Percentiles rank a stretch among this genome's conserved stretches.
phyloP scores from a whole-genome alignment of 2,113 vertebrate species.

The Herpetotheres cachinnans region DNA sequence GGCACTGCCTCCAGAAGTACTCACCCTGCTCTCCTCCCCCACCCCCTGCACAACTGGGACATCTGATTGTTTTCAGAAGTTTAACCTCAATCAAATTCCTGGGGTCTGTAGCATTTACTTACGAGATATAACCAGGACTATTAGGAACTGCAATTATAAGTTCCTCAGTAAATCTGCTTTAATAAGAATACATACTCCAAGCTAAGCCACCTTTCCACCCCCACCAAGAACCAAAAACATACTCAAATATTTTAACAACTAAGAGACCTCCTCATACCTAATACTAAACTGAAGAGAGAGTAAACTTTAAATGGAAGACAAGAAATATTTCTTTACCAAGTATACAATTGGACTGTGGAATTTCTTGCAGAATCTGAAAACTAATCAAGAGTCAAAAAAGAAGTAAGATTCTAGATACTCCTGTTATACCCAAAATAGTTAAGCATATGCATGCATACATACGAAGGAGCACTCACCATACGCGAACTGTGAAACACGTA shows the following conservation, averaged over 20 bases:
- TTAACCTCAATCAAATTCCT: background rate
- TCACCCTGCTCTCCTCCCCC: background rate
- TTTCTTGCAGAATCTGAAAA: background rate
- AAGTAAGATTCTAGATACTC: background rate
- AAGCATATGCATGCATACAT: too few relatives aligned
- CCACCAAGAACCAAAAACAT: background rate
- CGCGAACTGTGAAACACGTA: fast-evolving
- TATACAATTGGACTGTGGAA: background rate
- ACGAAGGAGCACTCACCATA: background rate
- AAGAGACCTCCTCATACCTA: background rate
- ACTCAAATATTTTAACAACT: background rate
- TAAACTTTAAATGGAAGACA: background rate
- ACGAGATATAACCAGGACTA: background rate
- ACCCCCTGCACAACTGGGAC: background rate
- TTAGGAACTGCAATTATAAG: background rate
- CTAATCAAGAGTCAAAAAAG: background rate
- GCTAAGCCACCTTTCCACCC: background rate
- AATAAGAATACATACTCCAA: background rate
- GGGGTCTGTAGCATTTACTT: background rate
- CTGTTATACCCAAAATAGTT: background rate
- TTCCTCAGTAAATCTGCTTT: background rate
- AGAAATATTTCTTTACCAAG: background rate
- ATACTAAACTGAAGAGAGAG: background rate
- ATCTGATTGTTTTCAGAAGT: background rate
- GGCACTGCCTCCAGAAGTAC: background rate